Percentiles rank a stretch among this genome's conserved stretches.
Evolutionary conservation across 2,113 vertebrate species (phyloP).

Genomic region (Calidris pygmaea): DNA sequence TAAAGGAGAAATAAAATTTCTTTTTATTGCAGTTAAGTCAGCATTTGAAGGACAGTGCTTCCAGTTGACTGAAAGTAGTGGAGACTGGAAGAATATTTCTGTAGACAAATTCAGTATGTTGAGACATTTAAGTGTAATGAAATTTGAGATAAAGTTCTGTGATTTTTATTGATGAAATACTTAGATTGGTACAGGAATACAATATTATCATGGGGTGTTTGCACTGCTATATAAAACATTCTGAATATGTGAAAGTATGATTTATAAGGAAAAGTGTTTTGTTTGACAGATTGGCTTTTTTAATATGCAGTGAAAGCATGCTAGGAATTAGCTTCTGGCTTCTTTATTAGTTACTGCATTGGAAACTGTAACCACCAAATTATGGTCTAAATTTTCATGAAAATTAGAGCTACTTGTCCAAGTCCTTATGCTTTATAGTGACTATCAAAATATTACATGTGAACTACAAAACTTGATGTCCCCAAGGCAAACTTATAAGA

Average conservation of each 20-base stretch:
- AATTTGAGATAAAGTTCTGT: slow-evolving; percentile 22
- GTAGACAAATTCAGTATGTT: slow-evolving; percentile 28
- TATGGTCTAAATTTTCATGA: not conserved
- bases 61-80: not conserved
- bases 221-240: not conserved
- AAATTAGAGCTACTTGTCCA: not conserved
- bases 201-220: not conserved
- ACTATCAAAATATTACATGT: not conserved
- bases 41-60: slow-evolving; percentile 36
- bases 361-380: not conserved
- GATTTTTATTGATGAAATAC: slow-evolving; percentile 40
- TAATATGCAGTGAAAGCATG: not conserved
- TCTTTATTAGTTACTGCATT: not conserved
- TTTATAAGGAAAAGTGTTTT: not conserved
- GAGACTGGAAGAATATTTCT: slow-evolving; percentile 29
- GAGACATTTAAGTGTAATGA: not conserved
- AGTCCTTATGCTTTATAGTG: not conserved
- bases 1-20: slow-evolving; percentile 36
- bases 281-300: not conserved
- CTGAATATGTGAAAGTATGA: not conserved
- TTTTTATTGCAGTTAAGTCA: slow-evolving; percentile 25
- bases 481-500: not conserved
- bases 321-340: not conserved
- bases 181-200: not conserved
- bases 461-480: not conserved